Percentiles rank a stretch among this genome's conserved stretches.
Evolutionary conservation across 2,113 vertebrate genomes (phyloP).

Genomic region (Indicator maculatus): DNA sequence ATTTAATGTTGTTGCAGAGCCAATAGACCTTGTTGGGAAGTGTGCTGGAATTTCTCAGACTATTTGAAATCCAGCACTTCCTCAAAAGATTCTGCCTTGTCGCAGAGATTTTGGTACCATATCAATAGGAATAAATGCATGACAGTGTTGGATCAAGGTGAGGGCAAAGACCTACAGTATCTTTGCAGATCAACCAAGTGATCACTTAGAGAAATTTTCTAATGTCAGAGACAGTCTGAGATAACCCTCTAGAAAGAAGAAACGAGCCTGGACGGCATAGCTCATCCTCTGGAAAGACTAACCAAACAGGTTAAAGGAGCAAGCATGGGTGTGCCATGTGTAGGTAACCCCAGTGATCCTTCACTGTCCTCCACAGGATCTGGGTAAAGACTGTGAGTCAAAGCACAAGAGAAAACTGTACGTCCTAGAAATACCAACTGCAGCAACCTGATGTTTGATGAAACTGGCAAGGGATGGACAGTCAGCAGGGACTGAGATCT

Average conservation of each 20-base stretch:
- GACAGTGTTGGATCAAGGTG: background rate
- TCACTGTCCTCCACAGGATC: background rate
- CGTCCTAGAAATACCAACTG: background rate
- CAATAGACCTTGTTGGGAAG: background rate
- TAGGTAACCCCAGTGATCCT: background rate
- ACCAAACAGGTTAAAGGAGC: background rate
- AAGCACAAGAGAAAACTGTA: background rate
- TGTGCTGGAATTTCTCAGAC: background rate
- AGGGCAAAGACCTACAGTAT: background rate
- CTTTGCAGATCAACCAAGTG: background rate
- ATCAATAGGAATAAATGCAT: background rate
- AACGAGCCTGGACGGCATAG: background rate
- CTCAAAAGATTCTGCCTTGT: background rate
- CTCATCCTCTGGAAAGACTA: background rate
- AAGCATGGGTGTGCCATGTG: fast-evolving
- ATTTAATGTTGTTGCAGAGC: background rate
- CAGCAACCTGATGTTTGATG: background rate
- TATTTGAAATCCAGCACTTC: background rate
- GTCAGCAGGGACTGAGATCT: background rate
- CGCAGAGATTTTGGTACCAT: background rate
- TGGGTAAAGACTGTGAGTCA: background rate
- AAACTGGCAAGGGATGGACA: background rate
- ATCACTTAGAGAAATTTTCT: background rate
- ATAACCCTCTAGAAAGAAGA: background rate
- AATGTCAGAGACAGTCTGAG: background rate